A percentile compares a stretch with the other conserved stretches of the same genome.
Evolutionary conservation across 1,140 invertebrate species (phyloP).

Genomic region (Aphelenchoides fujianensis): DNA sequence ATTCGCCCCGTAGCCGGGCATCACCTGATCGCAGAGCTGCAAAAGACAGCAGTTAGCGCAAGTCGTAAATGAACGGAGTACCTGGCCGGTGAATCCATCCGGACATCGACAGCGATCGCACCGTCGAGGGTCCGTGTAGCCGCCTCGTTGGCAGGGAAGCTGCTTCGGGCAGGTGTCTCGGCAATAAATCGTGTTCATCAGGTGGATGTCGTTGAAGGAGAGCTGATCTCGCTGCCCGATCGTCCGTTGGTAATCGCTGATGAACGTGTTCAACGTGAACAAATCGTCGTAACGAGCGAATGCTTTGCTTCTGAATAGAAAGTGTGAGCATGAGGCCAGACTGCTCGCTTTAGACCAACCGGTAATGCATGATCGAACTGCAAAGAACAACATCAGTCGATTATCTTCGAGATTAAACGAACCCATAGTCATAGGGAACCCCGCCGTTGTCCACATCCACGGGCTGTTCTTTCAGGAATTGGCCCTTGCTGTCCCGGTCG

Average conservation of each 20-base stretch:
- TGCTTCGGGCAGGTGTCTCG: slow-evolving; percentile 49
- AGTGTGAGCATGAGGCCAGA: no score
- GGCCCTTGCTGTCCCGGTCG: slow-evolving; percentile 59
- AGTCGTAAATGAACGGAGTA: slow-evolving; percentile 13
- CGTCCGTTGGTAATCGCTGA: slow-evolving; percentile 60
- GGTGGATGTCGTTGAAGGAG: slow-evolving; percentile 61
- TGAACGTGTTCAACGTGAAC: slow-evolving; percentile 60
- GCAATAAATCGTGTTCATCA: slow-evolving; percentile 62
- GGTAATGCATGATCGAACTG: slow-evolving; percentile 62
- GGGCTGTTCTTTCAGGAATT: slow-evolving; percentile 62
- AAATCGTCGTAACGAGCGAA: slow-evolving; percentile 61
- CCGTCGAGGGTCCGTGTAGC: slow-evolving; percentile 58
- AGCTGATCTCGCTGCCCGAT: slow-evolving; percentile 59
- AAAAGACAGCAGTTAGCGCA: slow-evolving; percentile 21
- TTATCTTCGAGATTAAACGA: slow-evolving; percentile 51
- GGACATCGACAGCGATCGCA: slow-evolving; percentile 61
- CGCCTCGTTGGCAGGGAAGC: slow-evolving; percentile 58
- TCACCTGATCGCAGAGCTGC: slow-evolving; percentile 57
- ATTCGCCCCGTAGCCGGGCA: slow-evolving; percentile 60
- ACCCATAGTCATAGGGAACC: slow-evolving; percentile 59
- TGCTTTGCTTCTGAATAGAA: slow-evolving; percentile 54
- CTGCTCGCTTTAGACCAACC: slow-evolving; percentile 35
- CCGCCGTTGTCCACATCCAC: slow-evolving; percentile 60
- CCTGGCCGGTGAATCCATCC: slow-evolving; percentile 58
- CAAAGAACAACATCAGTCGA: no score